phyloP scores from a whole-genome alignment of 2,113 vertebrate species.

The Poeciliopsis occidentalis region DNA sequence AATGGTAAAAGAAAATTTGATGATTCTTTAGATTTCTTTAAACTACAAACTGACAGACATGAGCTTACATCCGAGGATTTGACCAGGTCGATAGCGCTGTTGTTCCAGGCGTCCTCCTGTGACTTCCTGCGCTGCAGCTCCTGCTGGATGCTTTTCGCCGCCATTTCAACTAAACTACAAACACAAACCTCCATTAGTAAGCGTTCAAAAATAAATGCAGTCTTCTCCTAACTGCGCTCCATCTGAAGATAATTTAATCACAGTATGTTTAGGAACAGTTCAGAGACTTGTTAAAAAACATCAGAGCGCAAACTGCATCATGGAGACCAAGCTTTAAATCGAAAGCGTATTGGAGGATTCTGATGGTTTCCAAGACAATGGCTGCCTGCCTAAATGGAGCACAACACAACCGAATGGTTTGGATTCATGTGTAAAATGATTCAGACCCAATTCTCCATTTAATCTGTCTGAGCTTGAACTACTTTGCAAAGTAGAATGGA shows the following conservation, averaged over 20 bases:
- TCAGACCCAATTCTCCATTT: neutral
- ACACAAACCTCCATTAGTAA: slow-evolving; percentile 20
- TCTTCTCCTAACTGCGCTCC: too few relatives aligned
- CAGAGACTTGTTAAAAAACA: too few relatives aligned
- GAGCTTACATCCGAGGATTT: slow-evolving; percentile 89
- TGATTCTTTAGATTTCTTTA: too few relatives aligned
- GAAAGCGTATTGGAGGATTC: too few relatives aligned
- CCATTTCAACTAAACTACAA: slow-evolving; percentile 87
- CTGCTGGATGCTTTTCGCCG: slow-evolving; percentile 88
- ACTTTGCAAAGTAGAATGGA: neutral
- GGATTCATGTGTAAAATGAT: neutral
- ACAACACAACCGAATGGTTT: neutral
- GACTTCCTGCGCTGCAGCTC: slow-evolving; percentile 84
- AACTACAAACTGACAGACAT: neutral
- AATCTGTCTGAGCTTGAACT: neutral
- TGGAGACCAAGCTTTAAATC: too few relatives aligned
- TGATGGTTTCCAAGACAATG: too few relatives aligned
- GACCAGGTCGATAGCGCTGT: slow-evolving; percentile 91
- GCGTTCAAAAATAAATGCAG: too few relatives aligned
- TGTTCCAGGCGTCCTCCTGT: slow-evolving; percentile 95
- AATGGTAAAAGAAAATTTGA: too few relatives aligned
- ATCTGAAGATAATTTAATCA: too few relatives aligned
- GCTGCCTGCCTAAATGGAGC: too few relatives aligned
- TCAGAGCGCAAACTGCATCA: too few relatives aligned
- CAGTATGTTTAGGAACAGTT: too few relatives aligned